A percentile compares a stretch with the other conserved stretches of the same genome.
These are phyloP conservation scores for Rhizoglyphus robini DNA, from an alignment of 1,140 invertebrate species.

Conservation along the genomic window DNA sequence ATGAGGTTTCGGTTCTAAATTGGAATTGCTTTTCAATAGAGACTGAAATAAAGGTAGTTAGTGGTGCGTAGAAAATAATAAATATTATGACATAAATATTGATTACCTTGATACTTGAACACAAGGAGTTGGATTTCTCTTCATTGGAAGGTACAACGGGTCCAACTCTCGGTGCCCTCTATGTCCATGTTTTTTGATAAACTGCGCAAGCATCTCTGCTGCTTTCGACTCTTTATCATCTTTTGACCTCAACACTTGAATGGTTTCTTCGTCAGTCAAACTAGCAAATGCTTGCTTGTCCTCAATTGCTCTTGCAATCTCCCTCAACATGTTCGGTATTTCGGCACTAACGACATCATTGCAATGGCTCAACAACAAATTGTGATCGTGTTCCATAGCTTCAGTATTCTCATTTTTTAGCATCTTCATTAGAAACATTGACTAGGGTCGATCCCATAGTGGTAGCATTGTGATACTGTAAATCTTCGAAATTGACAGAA, in stretches of 20 bases:
- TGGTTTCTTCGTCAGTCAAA: not conserved
- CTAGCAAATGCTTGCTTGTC: not conserved
- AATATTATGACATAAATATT: no score
- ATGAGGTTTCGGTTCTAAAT: not conserved
- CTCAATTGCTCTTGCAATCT: slow-evolving; percentile 9
- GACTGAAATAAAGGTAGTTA: no score
- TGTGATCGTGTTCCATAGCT: slow-evolving; percentile 44
- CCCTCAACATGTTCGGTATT: not conserved
- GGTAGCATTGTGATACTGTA: not conserved
- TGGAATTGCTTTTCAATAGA: not conserved
- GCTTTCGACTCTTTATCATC: not conserved
- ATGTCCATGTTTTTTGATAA: slow-evolving; percentile 58
- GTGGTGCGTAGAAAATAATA: slow-evolving; percentile 37
- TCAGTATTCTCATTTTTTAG: not conserved
- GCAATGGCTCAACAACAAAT: slow-evolving; percentile 47
- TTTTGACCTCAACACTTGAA: slow-evolving; percentile 9
- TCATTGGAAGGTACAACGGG: slow-evolving; percentile 49
- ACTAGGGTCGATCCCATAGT: not conserved
- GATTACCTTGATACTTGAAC: slow-evolving; percentile 52
- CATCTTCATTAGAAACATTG: not conserved
- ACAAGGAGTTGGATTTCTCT: slow-evolving; percentile 44
- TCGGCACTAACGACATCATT: slow-evolving; percentile 20
- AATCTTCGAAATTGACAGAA: not conserved
- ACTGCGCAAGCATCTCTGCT: slow-evolving; percentile 36
- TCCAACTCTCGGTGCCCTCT: slow-evolving; percentile 60